Evolutionary conservation across 2,797 vertebrate genomes (phyloP), one percentile per base, ranked within the genome.

Genomic region (Lagodon rhomboides): DNA sequence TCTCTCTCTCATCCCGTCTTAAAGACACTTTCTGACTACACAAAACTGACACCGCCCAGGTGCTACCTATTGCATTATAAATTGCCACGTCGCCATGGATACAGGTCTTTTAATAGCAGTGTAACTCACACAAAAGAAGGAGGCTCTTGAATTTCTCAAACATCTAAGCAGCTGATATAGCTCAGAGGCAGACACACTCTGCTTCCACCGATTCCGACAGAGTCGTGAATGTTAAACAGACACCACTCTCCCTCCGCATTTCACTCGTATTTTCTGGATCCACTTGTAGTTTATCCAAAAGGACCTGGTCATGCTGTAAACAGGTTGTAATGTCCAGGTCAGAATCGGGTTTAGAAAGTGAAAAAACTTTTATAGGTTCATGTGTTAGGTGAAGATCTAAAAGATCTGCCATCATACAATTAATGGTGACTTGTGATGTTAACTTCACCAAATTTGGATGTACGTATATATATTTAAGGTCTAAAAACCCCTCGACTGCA

Each of bases 1-100:
- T 10, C 17, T 55, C 17, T 54, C 22, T 41, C 59, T 66, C 66
- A 47, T 74, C 49, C 13, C 23, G 1, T 75, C 56, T 73, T 54
- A 8, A 61, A 71, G 44, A 34, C n/a, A 18, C 41, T 60, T 73
- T 56, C 27, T 30, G n/a, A 43, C 17, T 3, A 12, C 1, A 5
- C 30, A 55, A 61, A 65, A 25, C 4, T 20, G 23, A 56, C 13
- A 3, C 12, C 0, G n/a, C 6, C 56, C 47, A 65, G 22, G 46
- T 55, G 43, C 10, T 49, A 60, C 22, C 38, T 18, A 50, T 22
- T 64, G 46, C 47, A 0, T 53, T 12, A 34, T 46, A 59, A 20
- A 66, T 41, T 16, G 13, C 44, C 3, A 12, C 30, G 30, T 27
- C 18, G 13, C 55, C 55, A 55, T 60, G 53, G 17, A 63, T 53